These are phyloP conservation scores for Tachuris rubrigastra DNA, from an alignment of 2,113 vertebrate genomes.

Conservation along the genomic window DNA sequence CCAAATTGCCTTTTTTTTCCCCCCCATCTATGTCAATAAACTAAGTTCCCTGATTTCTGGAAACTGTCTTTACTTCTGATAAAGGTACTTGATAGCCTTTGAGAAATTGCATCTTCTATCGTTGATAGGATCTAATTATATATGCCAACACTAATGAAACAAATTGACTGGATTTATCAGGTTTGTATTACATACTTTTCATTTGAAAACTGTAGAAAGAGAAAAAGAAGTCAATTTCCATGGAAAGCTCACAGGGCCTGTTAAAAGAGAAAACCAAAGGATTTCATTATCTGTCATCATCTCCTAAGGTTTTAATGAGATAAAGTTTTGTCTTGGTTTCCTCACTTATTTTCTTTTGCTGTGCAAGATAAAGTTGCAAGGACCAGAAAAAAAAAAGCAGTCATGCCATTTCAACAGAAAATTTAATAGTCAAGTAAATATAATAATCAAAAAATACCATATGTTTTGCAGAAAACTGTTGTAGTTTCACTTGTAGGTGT, in stretches of 20 bases:
- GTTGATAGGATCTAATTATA: not conserved
- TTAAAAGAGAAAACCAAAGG: not conserved
- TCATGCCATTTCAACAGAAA: not conserved
- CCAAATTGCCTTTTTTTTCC: not conserved
- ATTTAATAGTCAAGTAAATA: not conserved
- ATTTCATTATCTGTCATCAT: not conserved
- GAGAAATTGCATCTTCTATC: not conserved
- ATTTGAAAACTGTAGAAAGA: not conserved
- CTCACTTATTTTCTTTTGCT: not conserved
- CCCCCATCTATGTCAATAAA: not conserved
- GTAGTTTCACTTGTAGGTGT: not conserved
- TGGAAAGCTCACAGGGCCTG: not conserved
- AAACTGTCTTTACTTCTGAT: not conserved
- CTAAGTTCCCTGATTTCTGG: not conserved
- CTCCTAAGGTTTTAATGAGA: not conserved
- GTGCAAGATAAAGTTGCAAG: not conserved
- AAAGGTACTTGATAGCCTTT: not conserved
- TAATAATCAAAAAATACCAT: not conserved
- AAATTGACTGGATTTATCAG: not conserved
- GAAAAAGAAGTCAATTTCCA: not conserved
- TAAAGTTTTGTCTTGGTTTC: not conserved
- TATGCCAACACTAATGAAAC: not conserved
- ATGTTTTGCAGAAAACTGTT: not conserved
- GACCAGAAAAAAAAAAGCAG: not conserved
- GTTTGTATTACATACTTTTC: not conserved